Percentiles rank a stretch among this genome's conserved stretches.
These are phyloP conservation scores for Leucoraja ocellata DNA, from an alignment of 2,797 vertebrate genomes.

Conservation along the genomic window DNA sequence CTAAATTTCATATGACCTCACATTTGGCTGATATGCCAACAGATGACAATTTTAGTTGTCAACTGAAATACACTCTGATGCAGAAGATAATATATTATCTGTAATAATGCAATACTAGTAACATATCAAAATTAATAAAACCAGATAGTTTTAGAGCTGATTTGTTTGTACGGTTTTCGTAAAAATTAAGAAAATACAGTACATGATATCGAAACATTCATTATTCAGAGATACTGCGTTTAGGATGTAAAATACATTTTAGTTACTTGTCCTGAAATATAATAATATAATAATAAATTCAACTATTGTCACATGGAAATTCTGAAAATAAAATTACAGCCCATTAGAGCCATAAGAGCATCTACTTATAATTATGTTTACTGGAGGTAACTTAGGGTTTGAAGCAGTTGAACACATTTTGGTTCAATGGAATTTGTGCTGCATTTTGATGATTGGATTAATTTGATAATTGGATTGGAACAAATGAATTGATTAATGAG, in stretches of 20 bases:
- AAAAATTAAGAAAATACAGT: neutral
- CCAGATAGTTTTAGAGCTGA: neutral
- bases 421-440: neutral
- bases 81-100: neutral
- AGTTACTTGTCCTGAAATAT: neutral
- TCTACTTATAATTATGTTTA: neutral
- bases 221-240: neutral
- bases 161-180: neutral
- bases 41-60: neutral
- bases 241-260: neutral
- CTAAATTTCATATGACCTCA: neutral
- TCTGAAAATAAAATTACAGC: neutral
- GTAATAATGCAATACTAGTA: neutral
- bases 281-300: neutral
- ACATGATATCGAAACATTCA: neutral
- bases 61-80: neutral
- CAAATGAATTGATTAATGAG: constrained; percentile 17
- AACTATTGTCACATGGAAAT: neutral
- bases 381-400: neutral
- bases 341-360: neutral
- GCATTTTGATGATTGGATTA: neutral
- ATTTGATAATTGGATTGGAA: neutral
- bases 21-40: neutral
- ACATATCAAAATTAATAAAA: neutral
- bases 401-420: neutral